phyloP scores from a whole-genome alignment of 2,797 vertebrate genomes.

The Muscicapa striata region DNA sequence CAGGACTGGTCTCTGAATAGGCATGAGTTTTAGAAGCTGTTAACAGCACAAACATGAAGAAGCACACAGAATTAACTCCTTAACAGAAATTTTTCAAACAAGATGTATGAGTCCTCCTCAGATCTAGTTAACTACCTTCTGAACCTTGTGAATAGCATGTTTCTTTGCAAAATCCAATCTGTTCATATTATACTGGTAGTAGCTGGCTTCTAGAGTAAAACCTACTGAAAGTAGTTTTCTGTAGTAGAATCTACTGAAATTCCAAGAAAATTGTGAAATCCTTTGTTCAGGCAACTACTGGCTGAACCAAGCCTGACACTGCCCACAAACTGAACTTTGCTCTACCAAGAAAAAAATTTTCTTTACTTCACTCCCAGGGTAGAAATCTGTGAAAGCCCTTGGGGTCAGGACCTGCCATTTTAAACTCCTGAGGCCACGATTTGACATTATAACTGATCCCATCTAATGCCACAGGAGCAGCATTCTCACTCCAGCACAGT shows the following conservation, averaged over 20 bases:
- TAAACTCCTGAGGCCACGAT: neutral
- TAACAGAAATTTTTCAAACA: neutral
- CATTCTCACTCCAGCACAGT: neutral
- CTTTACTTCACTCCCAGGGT: neutral
- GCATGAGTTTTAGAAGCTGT: neutral
- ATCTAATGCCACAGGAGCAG: neutral
- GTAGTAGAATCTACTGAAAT: neutral
- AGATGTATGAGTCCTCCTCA: neutral
- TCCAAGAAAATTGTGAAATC: neutral
- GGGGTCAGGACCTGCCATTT: neutral
- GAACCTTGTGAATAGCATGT: neutral
- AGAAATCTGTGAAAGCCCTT: neutral
- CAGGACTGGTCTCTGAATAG: neutral
- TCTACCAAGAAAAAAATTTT: neutral
- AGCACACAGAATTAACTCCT: neutral
- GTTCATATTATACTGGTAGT: neutral
- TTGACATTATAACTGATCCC: neutral
- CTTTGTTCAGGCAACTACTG: neutral
- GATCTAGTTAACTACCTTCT: neutral
- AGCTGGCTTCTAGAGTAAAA: neutral
- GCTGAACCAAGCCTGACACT: neutral
- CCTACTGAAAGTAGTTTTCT: neutral
- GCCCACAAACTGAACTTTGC: neutral
- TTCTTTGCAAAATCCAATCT: neutral
- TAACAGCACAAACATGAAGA: neutral